Percentiles rank a stretch among this genome's conserved stretches.
Conservation (phyloP, 2,113 vertebrate species). For the Nothocercus nigrocapillus region DNA sequence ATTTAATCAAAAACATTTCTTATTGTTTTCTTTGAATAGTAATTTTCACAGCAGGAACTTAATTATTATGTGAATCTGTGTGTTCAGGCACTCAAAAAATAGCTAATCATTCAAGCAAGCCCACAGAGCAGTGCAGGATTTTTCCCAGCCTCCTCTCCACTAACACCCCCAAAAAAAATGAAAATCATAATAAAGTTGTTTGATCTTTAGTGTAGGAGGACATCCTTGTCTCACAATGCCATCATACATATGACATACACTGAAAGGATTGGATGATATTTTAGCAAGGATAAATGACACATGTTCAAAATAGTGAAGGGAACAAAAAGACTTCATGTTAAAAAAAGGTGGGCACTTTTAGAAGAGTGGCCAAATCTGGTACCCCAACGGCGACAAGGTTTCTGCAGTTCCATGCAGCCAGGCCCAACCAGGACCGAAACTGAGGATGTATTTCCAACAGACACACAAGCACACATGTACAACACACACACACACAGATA, state of each 20-base stretch:
- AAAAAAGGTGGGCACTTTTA: neutral
- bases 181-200: constrained; percentile 15
- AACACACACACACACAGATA: neutral
- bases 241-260: constrained; percentile 49
- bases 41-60: constrained; percentile 50
- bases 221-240: constrained; percentile 47
- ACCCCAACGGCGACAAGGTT: neutral
- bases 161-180: constrained; percentile 19
- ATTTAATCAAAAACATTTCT: constrained; percentile 23
- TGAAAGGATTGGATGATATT: constrained; percentile 34
- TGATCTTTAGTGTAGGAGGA: constrained; percentile 13
- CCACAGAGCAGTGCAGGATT: constrained; percentile 38
- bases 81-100: constrained; percentile 17
- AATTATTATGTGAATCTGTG: constrained; percentile 49
- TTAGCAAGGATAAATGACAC: constrained; percentile 43
- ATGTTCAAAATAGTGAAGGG: constrained; percentile 60
- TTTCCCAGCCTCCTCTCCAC: neutral
- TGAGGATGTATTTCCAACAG: neutral
- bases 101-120: constrained; percentile 48
- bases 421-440: neutral
- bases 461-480: neutral
- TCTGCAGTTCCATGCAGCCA: neutral
- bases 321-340: neutral
- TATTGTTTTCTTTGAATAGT: constrained; percentile 45
- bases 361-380: neutral